Evolutionary conservation across 1,140 invertebrate species (phyloP).

Genomic region (Aphidius ervi): DNA sequence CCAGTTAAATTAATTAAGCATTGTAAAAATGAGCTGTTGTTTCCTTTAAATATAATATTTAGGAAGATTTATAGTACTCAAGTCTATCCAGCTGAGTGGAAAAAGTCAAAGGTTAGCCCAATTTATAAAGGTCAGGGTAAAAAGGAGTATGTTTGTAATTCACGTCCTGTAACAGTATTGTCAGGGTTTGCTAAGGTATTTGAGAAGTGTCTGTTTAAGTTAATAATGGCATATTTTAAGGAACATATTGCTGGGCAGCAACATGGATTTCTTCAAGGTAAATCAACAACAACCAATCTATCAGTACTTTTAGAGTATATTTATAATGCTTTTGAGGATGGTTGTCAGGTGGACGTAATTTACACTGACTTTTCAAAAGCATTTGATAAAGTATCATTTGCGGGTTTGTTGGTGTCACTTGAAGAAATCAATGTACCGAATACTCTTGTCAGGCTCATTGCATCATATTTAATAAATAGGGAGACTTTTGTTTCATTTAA

Average conservation of each 20-base stretch:
- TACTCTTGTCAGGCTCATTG: no score
- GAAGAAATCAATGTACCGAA: no score
- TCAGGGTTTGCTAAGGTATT: conserved; percentile 5
- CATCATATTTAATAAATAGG: no score
- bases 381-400: conserved; percentile 31
- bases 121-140: conserved; percentile 27
- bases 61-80: no score
- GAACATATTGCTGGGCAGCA: background rate
- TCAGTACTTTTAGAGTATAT: background rate
- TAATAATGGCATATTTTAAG: background rate
- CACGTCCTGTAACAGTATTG: background rate
- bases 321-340: background rate
- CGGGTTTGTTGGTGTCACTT: no score
- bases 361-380: conserved; percentile 38
- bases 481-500: no score
- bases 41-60: no score
- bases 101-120: conserved; percentile 20
- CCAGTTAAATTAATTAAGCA: no score
- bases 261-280: background rate
- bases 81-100: conserved; percentile 15
- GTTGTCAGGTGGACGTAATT: conserved; percentile 18
- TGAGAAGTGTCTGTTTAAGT: background rate
- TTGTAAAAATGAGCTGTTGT: no score
- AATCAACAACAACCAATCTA: background rate
- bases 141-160: conserved; percentile 17